Evolutionary conservation across 2,888 invertebrate species (phyloP), one percentile per base, ranked within the genome.

Genomic region (Seira ritae): DNA sequence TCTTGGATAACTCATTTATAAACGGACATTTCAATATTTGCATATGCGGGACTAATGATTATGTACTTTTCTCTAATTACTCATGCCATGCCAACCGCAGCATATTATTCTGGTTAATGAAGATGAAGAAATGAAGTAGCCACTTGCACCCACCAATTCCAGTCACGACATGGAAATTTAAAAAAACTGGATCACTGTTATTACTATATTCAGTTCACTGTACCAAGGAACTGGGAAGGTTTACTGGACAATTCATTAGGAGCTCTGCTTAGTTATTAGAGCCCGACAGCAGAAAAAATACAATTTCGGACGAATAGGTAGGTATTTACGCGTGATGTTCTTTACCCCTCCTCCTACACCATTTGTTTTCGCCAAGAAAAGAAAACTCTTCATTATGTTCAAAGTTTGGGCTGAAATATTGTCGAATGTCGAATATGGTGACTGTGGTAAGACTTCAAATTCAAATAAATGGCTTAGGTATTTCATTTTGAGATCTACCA

Each of bases 1-100:
- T 2, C 50, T 12, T n/a, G 50, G 50, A 8, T 50, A n/a, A 12
- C 50, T 50, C 42, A 42, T 42, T 42, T 42, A 42, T 42, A 50
- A 50, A 50, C 31, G 31, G 31, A 15, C 50, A 50, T 50, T 50
- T 50, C 17, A 31, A 31, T 50, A 50, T 50, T 50, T 50, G 50
- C 50, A 50, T 50, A 50, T 15, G 50, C 12, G 50, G 50, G 50
- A 50, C 50, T 50, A 50, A 50, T 50, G 50, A 50, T 15, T 50
- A 50, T n/a, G 15, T 50, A 50, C n/a, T 50, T 50, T 50, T 12
- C 50, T 50, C 50, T 50, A 50, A 50, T 50, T 50, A 50, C 50
- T 12, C 17, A 50, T 50, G 50, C 31, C n/a, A 31, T 4, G 31
- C 31, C 2, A 31, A 31, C 31, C 31, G 8, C 2, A 31, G 3